Conservation (phyloP, 2,888 invertebrate species). For the Dryobotodes eremita region DNA sequence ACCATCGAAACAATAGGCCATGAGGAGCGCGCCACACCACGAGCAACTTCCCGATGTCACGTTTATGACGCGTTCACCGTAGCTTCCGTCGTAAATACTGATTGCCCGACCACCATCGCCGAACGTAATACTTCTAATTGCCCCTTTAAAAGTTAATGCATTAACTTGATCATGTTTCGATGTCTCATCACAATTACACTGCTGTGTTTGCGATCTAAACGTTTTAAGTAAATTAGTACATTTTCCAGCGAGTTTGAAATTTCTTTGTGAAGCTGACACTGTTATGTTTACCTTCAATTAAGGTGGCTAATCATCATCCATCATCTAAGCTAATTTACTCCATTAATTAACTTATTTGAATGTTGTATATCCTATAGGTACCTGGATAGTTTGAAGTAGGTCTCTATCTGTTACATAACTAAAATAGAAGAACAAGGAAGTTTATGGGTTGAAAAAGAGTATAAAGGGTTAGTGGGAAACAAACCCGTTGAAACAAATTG, state of each 20-base stretch:
- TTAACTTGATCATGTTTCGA: constrained; percentile 85
- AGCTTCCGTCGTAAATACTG: constrained; percentile 85
- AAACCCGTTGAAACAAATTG: neutral
- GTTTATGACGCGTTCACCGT: constrained; percentile 82
- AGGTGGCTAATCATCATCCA: constrained; percentile 51
- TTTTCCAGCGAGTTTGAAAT: constrained; percentile 61
- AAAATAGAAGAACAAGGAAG: neutral
- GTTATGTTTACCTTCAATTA: constrained; percentile 55
- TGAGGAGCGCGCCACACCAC: constrained; percentile 78
- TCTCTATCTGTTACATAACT: neutral
- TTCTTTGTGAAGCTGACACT: constrained; percentile 51
- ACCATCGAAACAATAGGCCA: constrained; percentile 85
- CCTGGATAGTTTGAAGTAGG: neutral
- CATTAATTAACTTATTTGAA: constrained; percentile 11
- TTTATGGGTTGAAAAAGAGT: neutral
- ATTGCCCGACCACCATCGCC: constrained; percentile 82
- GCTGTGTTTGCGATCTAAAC: constrained; percentile 78
- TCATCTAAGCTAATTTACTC: constrained; percentile 43
- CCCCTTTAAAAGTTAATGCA: constrained; percentile 87
- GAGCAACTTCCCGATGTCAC: constrained; percentile 82
- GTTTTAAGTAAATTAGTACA: constrained; percentile 76
- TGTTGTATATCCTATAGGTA: neutral
- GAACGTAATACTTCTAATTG: constrained; percentile 86
- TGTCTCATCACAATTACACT: constrained; percentile 77
- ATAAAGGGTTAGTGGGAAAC: neutral